Percentiles rank a stretch among this genome's conserved stretches.
These are phyloP conservation scores for Todiramphus saurophagus DNA, from an alignment of 2,113 vertebrate genomes.

Conservation along the genomic window DNA sequence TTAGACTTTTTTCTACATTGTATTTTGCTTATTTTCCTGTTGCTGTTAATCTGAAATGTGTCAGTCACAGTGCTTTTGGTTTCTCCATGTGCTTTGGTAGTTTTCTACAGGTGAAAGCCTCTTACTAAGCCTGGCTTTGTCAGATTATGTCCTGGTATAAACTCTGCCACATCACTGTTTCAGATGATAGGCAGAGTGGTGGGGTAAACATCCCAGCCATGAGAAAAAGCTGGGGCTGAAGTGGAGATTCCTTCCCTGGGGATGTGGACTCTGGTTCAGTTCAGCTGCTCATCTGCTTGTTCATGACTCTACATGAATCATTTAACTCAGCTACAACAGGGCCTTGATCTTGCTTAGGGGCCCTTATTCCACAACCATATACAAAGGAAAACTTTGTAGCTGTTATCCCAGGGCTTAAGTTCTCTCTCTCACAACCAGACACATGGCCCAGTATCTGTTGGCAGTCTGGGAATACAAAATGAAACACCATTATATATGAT, in stretches of 20 bases:
- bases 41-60: neutral
- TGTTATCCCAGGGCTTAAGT: constrained; percentile 6
- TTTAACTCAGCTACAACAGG: neutral
- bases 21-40: neutral
- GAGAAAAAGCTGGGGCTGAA: neutral
- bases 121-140: neutral
- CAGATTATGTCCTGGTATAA: neutral
- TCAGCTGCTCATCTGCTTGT: neutral
- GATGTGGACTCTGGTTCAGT: neutral
- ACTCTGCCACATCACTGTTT: neutral
- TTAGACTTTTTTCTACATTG: neutral
- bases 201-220: neutral
- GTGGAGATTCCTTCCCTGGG: neutral
- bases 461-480: constrained; percentile 17
- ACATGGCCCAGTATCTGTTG: neutral
- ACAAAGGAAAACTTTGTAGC: neutral
- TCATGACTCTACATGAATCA: neutral
- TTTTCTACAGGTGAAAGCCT: neutral
- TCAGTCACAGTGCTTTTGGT: neutral
- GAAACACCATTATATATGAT: neutral
- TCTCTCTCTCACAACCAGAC: neutral
- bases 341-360: neutral
- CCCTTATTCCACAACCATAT: neutral
- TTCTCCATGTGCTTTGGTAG: neutral
- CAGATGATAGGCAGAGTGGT: too few species aligned